phyloP scores from a whole-genome alignment of 2,113 vertebrate genomes.

The Uropsilus gracilis region DNA sequence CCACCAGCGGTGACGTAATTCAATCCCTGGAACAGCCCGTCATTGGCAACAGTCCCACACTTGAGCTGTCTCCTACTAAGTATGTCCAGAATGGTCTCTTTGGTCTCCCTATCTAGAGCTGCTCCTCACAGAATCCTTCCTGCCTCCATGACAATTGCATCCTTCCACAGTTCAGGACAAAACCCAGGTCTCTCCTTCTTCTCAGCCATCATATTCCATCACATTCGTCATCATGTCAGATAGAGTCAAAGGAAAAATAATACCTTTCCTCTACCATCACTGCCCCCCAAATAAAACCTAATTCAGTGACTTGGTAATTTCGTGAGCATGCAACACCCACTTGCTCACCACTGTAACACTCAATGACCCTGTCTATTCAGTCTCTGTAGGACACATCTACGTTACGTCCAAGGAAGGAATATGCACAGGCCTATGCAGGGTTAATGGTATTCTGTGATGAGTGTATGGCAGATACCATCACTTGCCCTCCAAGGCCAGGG shows the following conservation, averaged over 20 bases:
- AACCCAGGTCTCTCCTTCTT: background rate
- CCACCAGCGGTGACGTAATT: background rate
- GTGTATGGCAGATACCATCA: background rate
- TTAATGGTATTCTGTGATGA: background rate
- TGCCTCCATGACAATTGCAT: too few species aligned
- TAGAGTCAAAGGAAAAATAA: background rate
- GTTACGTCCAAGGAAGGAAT: too few species aligned
- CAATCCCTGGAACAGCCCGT: slow-evolving; percentile 17
- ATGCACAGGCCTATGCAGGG: background rate
- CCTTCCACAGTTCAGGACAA: background rate
- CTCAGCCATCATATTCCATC: background rate
- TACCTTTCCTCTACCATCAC: background rate
- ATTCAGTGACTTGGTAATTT: background rate
- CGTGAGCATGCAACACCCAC: too few species aligned
- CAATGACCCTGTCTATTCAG: fast-evolving
- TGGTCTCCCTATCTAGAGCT: background rate
- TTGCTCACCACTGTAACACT: background rate
- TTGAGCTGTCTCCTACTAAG: background rate
- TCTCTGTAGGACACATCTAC: background rate
- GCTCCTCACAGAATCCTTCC: background rate
- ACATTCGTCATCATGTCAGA: background rate
- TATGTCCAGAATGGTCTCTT: background rate
- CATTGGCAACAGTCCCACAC: background rate
- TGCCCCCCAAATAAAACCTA: background rate
- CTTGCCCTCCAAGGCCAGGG: background rate